These are phyloP conservation scores for Drosophila subquinaria DNA, from an alignment of 2,888 invertebrate genomes.

Conservation along the genomic window DNA sequence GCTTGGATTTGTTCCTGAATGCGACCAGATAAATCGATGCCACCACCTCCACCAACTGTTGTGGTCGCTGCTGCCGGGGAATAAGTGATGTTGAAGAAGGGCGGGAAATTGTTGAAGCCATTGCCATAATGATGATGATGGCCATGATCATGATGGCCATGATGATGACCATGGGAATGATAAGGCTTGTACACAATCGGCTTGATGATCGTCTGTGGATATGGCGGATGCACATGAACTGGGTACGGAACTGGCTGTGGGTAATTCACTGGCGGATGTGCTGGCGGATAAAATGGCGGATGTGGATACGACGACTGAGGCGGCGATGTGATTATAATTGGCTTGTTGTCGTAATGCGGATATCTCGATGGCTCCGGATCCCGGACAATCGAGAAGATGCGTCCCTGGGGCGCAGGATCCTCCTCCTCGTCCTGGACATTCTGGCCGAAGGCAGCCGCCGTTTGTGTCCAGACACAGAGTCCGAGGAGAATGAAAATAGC, in stretches of 20 bases:
- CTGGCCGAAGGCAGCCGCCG: constrained; percentile 1
- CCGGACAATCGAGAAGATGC: constrained; percentile 30
- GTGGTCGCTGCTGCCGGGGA: constrained; percentile 6
- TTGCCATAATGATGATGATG: not conserved
- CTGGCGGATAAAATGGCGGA: constrained; percentile 12
- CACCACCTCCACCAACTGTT: not conserved
- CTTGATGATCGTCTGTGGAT: constrained; percentile 21
- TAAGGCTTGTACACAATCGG: constrained; percentile 23
- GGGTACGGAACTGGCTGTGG: constrained; percentile 20
- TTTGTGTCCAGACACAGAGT: constrained; percentile 29
- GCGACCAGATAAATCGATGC: not conserved
- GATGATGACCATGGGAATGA: not conserved
- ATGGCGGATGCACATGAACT: constrained; percentile 14
- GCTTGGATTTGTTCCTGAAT: not conserved
- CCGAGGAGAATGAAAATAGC: constrained; percentile 19
- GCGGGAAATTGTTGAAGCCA: not conserved
- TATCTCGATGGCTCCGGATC: constrained; percentile 28
- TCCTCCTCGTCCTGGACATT: constrained; percentile 25
- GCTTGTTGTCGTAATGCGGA: constrained; percentile 20
- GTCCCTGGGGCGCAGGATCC: constrained; percentile 40
- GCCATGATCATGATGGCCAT: constrained; percentile 2
- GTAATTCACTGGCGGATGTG: constrained; percentile 3
- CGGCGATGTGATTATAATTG: constrained; percentile 39
- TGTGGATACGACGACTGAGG: constrained; percentile 3
- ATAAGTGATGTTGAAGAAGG: constrained; percentile 51